Evolutionary conservation across 2,888 invertebrate species (phyloP).

Genomic region (Eupithecia exiguata): DNA sequence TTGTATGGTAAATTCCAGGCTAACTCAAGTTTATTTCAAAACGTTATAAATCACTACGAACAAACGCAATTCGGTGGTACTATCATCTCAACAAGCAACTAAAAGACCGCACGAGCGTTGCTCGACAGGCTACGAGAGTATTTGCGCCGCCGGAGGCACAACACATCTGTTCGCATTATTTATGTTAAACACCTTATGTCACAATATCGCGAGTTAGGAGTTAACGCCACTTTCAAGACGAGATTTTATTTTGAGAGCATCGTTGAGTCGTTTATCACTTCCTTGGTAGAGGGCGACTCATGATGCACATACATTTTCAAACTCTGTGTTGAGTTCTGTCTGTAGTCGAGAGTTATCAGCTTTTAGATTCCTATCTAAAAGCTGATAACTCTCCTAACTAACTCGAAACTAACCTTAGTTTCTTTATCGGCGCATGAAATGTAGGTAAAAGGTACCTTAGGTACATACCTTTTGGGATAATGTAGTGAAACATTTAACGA

Average conservation of each 20-base stretch:
- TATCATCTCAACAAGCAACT: slow-evolving; percentile 60
- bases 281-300: background rate
- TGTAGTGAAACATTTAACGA: too few species aligned
- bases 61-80: slow-evolving; percentile 32
- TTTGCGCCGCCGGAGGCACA: slow-evolving; percentile 78
- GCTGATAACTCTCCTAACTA: too few species aligned
- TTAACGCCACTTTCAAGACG: slow-evolving; percentile 61
- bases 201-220: slow-evolving; percentile 81
- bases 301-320: background rate
- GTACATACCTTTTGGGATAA: too few species aligned
- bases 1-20: background rate
- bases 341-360: background rate
- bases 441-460: too few species aligned
- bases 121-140: slow-evolving; percentile 67
- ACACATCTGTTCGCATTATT: slow-evolving; percentile 83
- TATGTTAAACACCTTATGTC: slow-evolving; percentile 85
- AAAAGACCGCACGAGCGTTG: slow-evolving; percentile 55
- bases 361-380: too few species aligned
- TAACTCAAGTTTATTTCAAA: background rate
- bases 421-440: background rate
- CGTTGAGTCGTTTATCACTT: slow-evolving; percentile 25
- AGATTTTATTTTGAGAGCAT: slow-evolving; percentile 68
- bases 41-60: background rate
- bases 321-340: background rate
- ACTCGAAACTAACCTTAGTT: too few species aligned